phyloP scores from a whole-genome alignment of 2,797 vertebrate genomes.

The Octomys mimax region DNA sequence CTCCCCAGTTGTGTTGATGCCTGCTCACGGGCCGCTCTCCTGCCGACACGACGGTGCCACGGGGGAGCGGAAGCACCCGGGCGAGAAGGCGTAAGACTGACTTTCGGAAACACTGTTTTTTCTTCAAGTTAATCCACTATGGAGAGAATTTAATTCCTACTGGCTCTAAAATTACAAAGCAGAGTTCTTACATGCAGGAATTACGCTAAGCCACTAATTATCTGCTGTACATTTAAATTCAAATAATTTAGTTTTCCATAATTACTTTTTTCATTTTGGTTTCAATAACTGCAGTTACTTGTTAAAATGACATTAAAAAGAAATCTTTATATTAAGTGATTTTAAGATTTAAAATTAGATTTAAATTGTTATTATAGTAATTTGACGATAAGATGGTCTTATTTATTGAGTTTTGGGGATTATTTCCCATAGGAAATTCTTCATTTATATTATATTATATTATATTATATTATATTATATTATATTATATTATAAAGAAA shows the following conservation, averaged over 20 bases:
- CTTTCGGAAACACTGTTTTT: background rate
- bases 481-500: background rate
- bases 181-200: background rate
- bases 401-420: background rate
- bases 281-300: constrained; percentile 43
- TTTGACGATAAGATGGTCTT: background rate
- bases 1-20: constrained; percentile 8
- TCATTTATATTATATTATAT: background rate
- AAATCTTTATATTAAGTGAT: background rate
- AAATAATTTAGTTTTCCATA: constrained; percentile 66
- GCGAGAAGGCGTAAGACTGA: background rate
- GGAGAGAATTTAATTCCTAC: constrained; percentile 46
- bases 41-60: constrained; percentile 14
- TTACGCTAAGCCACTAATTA: constrained; percentile 54
- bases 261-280: constrained; percentile 49
- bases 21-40: background rate
- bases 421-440: background rate
- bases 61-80: background rate
- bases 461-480: background rate
- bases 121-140: constrained; percentile 46
- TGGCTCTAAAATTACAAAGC: constrained; percentile 25
- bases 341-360: background rate
- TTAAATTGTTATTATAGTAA: constrained; percentile 13
- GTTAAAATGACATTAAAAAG: constrained; percentile 52
- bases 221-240: constrained; percentile 64